Conservation (phyloP, 2,113 vertebrate genomes). For the Corydoras maculifer region DNA sequence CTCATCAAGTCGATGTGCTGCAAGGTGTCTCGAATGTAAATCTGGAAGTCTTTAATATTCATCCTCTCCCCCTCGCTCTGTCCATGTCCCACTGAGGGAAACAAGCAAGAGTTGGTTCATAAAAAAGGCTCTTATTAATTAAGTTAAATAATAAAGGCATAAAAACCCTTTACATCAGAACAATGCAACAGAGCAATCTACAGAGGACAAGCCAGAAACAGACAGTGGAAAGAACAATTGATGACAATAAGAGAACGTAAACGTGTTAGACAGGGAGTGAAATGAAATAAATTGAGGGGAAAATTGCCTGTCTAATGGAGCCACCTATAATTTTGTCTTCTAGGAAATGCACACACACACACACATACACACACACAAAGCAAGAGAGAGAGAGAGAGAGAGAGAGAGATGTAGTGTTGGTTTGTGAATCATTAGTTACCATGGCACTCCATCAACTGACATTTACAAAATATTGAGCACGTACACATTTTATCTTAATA, state of each 20-base stretch:
- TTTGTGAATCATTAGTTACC: conserved; percentile 53
- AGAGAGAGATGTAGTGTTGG: conserved; percentile 9
- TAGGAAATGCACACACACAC: conserved; percentile 27
- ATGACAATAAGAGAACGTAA: too few relatives aligned
- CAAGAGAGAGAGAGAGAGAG: too few relatives aligned
- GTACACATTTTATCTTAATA: conserved; percentile 24
- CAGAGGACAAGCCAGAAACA: too few relatives aligned
- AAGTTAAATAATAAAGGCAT: too few relatives aligned
- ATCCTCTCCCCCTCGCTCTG: conserved; percentile 92
- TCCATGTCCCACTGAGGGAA: conserved; percentile 82
- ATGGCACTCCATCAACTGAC: conserved; percentile 44
- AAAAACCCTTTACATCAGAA: too few relatives aligned
- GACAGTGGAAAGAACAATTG: too few relatives aligned
- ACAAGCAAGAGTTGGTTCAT: not conserved
- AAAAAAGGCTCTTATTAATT: too few relatives aligned
- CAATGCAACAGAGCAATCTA: too few relatives aligned
- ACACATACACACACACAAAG: conserved; percentile 23
- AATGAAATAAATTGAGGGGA: conserved; percentile 30
- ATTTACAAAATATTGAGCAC: conserved; percentile 47
- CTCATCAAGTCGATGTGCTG: conserved; percentile 86
- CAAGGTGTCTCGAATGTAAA: conserved; percentile 82
- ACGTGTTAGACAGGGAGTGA: conserved; percentile 11
- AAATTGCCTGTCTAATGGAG: conserved; percentile 31
- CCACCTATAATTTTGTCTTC: conserved; percentile 20
- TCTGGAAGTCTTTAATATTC: conserved; percentile 85